Evolutionary conservation across 2,888 invertebrate genomes (phyloP).

Genomic region (Mythimna albipuncta): DNA sequence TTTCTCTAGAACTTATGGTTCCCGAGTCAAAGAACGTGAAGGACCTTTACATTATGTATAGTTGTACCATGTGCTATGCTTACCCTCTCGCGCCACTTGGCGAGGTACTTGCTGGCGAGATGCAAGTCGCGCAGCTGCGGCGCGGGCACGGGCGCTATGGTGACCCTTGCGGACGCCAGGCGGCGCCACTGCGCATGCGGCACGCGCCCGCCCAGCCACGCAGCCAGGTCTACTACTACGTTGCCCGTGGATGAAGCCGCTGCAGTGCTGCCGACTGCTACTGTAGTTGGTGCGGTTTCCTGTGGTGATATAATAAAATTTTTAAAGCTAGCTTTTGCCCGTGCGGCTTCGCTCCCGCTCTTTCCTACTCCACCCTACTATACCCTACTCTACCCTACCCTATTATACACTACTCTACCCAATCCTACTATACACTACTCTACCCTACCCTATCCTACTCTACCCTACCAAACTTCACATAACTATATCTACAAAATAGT

Average conservation of each 20-base stretch:
- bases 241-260: conserved; percentile 75
- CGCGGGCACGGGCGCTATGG: conserved; percentile 58
- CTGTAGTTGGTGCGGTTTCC: conserved; percentile 33
- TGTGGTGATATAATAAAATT: conserved; percentile 13
- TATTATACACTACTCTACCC: too few species aligned
- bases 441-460: too few species aligned
- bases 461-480: too few species aligned
- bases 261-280: conserved; percentile 69
- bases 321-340: background rate
- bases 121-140: conserved; percentile 76
- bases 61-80: background rate
- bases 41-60: background rate
- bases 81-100: conserved; percentile 73
- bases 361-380: too few species aligned
- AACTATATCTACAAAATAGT: too few species aligned
- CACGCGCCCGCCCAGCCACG: conserved; percentile 87
- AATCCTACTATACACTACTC: too few species aligned
- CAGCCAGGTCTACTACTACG: conserved; percentile 88
- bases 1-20: too few species aligned
- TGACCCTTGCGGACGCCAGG: conserved; percentile 67
- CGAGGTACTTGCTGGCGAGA: conserved; percentile 84
- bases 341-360: too few species aligned
- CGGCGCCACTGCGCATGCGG: conserved; percentile 84
- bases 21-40: too few species aligned
- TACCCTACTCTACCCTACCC: too few species aligned